These are phyloP conservation scores for Galaxea fascicularis DNA, from an alignment of 92 coral and sea anemone genomes.

Conservation along the genomic window DNA sequence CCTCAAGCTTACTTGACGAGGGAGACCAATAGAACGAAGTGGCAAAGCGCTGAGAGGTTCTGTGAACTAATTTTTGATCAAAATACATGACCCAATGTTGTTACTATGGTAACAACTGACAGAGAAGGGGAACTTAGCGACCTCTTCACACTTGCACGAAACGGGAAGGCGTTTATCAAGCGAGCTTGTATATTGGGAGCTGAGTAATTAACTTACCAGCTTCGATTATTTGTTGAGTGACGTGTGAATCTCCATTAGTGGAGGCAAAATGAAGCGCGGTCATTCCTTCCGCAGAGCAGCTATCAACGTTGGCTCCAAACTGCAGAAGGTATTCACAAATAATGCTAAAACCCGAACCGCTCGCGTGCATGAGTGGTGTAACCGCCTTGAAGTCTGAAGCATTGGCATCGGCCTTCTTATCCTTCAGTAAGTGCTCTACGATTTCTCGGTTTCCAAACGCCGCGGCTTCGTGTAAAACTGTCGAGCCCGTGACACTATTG, in stretches of 20 bases:
- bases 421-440: slow-evolving; percentile 29
- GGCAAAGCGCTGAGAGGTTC: no score
- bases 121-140: no score
- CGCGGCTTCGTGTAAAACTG: slow-evolving; percentile 68
- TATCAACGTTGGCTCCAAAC: slow-evolving; percentile 61
- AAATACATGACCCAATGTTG: no score
- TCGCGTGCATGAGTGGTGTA: slow-evolving; percentile 60
- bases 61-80: no score
- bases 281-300: slow-evolving; percentile 51
- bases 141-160: no score
- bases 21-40: no score
- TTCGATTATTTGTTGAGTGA: slow-evolving; percentile 50
- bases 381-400: slow-evolving; percentile 50
- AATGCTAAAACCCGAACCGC: slow-evolving; percentile 30
- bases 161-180: no score
- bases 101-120: no score
- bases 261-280: slow-evolving; percentile 68
- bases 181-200: no score
- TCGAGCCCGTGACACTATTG: slow-evolving; percentile 44
- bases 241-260: slow-evolving; percentile 41
- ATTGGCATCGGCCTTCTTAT: slow-evolving; percentile 21
- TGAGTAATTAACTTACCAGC: slow-evolving; percentile 39
- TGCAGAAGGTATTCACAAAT: slow-evolving; percentile 51
- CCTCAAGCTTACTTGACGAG: no score
- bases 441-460: slow-evolving; percentile 57